Evolutionary conservation across 2,888 invertebrate species (phyloP).

Genomic region (Epinotia bilunana): DNA sequence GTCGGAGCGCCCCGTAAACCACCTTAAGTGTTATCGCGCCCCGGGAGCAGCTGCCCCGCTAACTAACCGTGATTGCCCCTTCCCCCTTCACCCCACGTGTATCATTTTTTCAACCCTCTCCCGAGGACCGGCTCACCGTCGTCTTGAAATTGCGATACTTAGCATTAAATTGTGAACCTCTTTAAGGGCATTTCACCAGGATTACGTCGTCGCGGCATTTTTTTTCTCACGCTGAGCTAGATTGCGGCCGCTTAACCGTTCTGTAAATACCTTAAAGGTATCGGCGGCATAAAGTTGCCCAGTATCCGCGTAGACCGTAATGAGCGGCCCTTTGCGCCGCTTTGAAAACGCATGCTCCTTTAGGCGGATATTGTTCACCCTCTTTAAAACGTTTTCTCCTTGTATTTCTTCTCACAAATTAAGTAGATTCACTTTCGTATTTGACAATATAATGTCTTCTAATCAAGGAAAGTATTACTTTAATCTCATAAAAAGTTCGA

Average conservation of each 20-base stretch:
- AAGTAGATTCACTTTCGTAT: conserved; percentile 70
- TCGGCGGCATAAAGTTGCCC: conserved; percentile 75
- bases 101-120: conserved; percentile 80
- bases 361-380: conserved; percentile 64
- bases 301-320: conserved; percentile 78
- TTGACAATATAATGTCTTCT: conserved; percentile 72
- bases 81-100: conserved; percentile 58
- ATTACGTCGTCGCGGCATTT: conserved; percentile 71
- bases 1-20: conserved; percentile 62
- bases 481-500: conserved; percentile 76
- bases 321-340: conserved; percentile 78
- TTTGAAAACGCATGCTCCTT: conserved; percentile 77
- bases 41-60: conserved; percentile 73
- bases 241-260: conserved; percentile 74
- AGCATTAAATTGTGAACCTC: conserved; percentile 80
- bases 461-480: conserved; percentile 79
- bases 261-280: conserved; percentile 82
- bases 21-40: conserved; percentile 68
- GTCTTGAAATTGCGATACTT: conserved; percentile 80
- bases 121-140: conserved; percentile 66
- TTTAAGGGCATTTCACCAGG: conserved; percentile 75
- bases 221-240: conserved; percentile 70
- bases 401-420: conserved; percentile 60
- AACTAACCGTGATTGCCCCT: conserved; percentile 75
- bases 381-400: conserved; percentile 54